A percentile compares a stretch with the other conserved stretches of the same genome.
Evolutionary conservation across 2,113 vertebrate genomes (phyloP).

Genomic region (Ammodytes marinus): DNA sequence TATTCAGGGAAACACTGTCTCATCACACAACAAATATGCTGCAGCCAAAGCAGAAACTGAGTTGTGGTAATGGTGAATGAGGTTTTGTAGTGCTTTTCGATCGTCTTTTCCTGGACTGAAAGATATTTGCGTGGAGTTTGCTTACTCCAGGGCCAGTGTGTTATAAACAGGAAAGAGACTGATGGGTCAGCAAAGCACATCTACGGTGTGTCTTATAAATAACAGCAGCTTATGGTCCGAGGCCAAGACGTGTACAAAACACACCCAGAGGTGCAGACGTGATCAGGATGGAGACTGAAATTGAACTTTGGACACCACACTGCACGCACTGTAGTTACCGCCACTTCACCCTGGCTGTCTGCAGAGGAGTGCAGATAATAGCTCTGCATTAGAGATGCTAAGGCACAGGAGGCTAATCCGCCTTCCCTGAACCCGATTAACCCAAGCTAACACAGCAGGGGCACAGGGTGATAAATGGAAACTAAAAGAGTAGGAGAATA

Average conservation of each 20-base stretch:
- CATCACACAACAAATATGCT: not conserved
- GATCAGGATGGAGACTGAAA: not conserved
- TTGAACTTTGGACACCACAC: not conserved
- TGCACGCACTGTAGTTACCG: not conserved
- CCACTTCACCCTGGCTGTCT: slow-evolving; percentile 35
- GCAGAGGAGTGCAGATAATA: slow-evolving; percentile 56
- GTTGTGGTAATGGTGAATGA: slow-evolving; percentile 15
- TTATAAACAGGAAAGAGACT: slow-evolving; percentile 34
- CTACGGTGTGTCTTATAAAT: slow-evolving; percentile 1
- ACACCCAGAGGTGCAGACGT: slow-evolving; percentile 5
- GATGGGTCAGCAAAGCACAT: not conserved
- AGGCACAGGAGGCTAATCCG: slow-evolving; percentile 75
- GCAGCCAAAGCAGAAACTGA: slow-evolving; percentile 8
- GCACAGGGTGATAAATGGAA: slow-evolving; percentile 9
- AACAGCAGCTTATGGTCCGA: slow-evolving; percentile 15
- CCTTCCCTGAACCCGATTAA: slow-evolving; percentile 77
- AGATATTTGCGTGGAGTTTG: slow-evolving; percentile 2
- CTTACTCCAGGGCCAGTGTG: slow-evolving; percentile 18
- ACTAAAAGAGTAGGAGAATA: slow-evolving; percentile 16
- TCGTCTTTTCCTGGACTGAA: not conserved
- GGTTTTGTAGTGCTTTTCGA: not conserved
- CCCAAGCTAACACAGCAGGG: slow-evolving; percentile 58
- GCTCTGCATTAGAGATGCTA: slow-evolving; percentile 58
- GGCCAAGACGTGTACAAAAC: slow-evolving; percentile 8
- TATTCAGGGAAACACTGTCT: not conserved